Conservation (phyloP, 1,140 invertebrate species). For the Diorhabda sublineata region DNA sequence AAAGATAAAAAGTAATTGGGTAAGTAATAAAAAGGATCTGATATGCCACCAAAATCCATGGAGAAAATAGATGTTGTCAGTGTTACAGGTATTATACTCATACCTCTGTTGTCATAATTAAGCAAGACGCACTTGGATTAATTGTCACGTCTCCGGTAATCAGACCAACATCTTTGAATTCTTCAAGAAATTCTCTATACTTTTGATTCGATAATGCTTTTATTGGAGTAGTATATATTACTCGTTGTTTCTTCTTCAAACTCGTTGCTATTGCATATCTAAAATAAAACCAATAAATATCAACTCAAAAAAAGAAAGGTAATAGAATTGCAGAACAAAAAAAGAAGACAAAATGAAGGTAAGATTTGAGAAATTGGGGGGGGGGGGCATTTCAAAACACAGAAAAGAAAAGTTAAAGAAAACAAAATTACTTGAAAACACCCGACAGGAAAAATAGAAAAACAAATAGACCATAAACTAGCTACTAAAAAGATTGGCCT, state of each 20-base stretch:
- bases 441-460: not conserved
- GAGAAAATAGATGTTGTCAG: too few relatives aligned
- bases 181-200: slow-evolving; percentile 95
- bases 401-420: not conserved
- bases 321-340: too few relatives aligned
- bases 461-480: not conserved
- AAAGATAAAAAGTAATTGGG: too few relatives aligned
- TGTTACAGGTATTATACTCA: slow-evolving; percentile 16
- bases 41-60: too few relatives aligned
- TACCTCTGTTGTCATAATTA: slow-evolving; percentile 99
- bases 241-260: slow-evolving; percentile 70
- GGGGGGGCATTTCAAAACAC: too few relatives aligned
- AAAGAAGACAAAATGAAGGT: too few relatives aligned
- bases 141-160: slow-evolving; percentile 99
- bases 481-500: not conserved
- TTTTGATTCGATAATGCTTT: slow-evolving; percentile 99
- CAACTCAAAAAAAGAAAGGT: too few relatives aligned
- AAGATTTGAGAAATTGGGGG: too few relatives aligned
- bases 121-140: slow-evolving; percentile 93
- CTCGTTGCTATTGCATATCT: slow-evolving; percentile 72
- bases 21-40: too few relatives aligned
- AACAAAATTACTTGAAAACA: not conserved
- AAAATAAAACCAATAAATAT: slow-evolving; percentile 14
- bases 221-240: slow-evolving; percentile 99
- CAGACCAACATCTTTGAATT: slow-evolving; percentile 96